phyloP scores from a whole-genome alignment of 1,140 invertebrate species.

The Zaprionus davidi region DNA sequence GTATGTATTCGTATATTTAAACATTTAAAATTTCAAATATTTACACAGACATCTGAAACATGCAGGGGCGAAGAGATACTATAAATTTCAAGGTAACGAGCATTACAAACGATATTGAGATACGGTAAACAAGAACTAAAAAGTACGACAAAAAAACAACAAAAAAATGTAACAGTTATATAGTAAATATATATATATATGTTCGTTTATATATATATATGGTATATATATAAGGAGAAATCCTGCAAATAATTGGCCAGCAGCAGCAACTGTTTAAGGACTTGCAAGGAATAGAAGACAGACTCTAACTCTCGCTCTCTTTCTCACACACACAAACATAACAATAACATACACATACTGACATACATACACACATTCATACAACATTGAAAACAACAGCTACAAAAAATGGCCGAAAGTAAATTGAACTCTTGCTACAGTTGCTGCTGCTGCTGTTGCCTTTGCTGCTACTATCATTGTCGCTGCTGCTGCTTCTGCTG shows the following conservation, averaged over 20 bases:
- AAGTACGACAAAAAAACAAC: constrained; percentile 2
- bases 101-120: constrained; percentile 53
- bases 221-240: neutral
- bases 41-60: constrained; percentile 46
- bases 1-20: constrained; percentile 11
- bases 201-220: neutral
- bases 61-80: neutral
- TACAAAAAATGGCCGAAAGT: constrained; percentile 24
- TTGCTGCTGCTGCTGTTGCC: constrained; percentile 16
- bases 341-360: constrained; percentile 1
- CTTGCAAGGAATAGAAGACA: neutral
- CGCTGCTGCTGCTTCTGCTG: constrained; percentile 11
- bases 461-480: neutral
- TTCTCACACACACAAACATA: neutral
- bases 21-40: constrained; percentile 56
- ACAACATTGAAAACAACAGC: neutral
- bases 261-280: neutral
- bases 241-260: constrained; percentile 2
- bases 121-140: constrained; percentile 22
- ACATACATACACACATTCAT: neutral
- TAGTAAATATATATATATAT: neutral
- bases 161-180: constrained; percentile 1
- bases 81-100: constrained; percentile 35
- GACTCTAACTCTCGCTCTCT: neutral
- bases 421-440: constrained; percentile 6